Percentiles rank a stretch among this genome's conserved stretches.
Conservation (phyloP, 2,888 invertebrate species). For the Pherbina coryleti region DNA sequence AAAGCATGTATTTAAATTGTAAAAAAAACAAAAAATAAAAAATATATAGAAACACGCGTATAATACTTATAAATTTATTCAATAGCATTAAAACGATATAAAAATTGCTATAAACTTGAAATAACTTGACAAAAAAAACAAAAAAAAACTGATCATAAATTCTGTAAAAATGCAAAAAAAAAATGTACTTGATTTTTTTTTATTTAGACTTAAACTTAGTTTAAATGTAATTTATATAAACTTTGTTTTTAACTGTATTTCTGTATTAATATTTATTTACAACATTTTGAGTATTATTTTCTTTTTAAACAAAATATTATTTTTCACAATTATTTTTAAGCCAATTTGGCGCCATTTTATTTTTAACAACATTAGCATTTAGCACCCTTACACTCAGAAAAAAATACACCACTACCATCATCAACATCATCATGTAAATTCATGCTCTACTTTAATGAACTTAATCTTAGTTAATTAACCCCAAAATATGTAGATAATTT, state of each 20-base stretch:
- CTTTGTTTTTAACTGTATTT: background rate
- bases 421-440: constrained; percentile 58
- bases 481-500: constrained; percentile 17
- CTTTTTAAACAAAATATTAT: background rate
- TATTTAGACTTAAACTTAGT: background rate
- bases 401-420: background rate
- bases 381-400: background rate
- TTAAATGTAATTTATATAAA: background rate
- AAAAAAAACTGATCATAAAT: background rate
- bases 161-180: background rate
- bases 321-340: background rate
- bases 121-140: constrained; percentile 4
- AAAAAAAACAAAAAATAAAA: constrained; percentile 14
- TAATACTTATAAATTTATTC: constrained; percentile 2
- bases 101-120: background rate
- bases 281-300: background rate
- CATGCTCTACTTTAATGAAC: constrained; percentile 48
- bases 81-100: background rate
- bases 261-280: background rate
- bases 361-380: background rate
- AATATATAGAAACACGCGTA: constrained; percentile 28
- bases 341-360: too few species aligned
- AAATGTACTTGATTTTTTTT: background rate
- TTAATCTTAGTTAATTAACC: background rate
- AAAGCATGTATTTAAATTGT: constrained; percentile 21